Base-by-base conservation (phyloP, 2,888 invertebrate genomes). In the Pseudanteris insignis region DNA sequence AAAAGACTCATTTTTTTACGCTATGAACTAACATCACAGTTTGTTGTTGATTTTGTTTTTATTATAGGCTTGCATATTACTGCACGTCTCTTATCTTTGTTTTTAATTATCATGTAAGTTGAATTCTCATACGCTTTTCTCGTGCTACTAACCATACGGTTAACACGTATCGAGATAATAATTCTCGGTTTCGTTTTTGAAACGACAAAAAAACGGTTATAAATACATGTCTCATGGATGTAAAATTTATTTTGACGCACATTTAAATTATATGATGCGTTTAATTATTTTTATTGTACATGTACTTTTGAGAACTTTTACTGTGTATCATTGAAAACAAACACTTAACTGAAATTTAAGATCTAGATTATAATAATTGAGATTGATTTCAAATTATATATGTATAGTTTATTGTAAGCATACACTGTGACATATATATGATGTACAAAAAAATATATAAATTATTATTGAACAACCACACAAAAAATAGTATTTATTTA, bases 1-100 rank as follows among this genome's bases (percentile, higher is more conserved):
- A 55, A 50, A 50, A 61, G 54, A 61, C 54, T 47, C 46, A 47
- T 43, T 41, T 29, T 15, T 44, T 59, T 28, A 11, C 33, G 15
- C 10, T 8, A 13, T 29, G 12, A 5, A 40, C 13, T 24, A 29
- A 32, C 18, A 15, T 47, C 36, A 47, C 13, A 12, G 30, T 25
- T 34, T 36, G 26, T 53, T 53, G 34, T 29, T 41, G 12, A 36
- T 44, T n/a, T 30, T 50, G 21, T 51, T 51, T 34, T 29, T 32
- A 2, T 50, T 37, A 12, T 18, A 50, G 36, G 30, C 40, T 48
- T 37, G 15, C 33, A 43, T 33, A 9, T 29, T 4, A 15, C 13
- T 30, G 13, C 13, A 28, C 36, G n/a, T n/a, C n/a, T n/a, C n/a
- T n/a, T n/a, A 7, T 21, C 28, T 5, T 29, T 34, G 6, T 10